Percentiles rank a stretch among this genome's conserved stretches.
Conservation (phyloP, 2,797 vertebrate species). For the Pagetopsis macropterus region DNA sequence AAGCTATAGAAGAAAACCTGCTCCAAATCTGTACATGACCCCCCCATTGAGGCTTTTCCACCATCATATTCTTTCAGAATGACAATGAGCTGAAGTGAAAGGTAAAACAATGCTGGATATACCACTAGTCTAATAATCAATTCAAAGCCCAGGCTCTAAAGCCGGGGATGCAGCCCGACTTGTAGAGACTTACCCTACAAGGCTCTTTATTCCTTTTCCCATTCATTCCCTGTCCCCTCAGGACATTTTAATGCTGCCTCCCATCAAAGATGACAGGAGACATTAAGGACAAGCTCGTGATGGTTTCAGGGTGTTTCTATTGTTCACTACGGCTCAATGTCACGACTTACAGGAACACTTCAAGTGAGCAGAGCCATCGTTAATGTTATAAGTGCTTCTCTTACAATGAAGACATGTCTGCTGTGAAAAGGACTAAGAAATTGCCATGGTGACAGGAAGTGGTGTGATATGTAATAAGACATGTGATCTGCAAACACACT, state of each 20-base stretch:
- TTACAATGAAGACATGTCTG: not conserved
- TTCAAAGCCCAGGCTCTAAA: too few species aligned
- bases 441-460: conserved; percentile 10
- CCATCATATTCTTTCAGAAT: too few species aligned
- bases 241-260: not conserved
- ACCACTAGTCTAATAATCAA: too few species aligned
- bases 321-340: too few species aligned
- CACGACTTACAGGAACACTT: conserved; percentile 14
- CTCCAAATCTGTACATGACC: too few species aligned
- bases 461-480: not conserved
- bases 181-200: not conserved
- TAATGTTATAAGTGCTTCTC: conserved; percentile 11
- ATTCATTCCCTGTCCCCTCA: not conserved
- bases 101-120: too few species aligned
- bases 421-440: conserved; percentile 16
- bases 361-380: not conserved
- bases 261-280: not conserved
- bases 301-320: not conserved
- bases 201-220: not conserved
- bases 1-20: too few species aligned
- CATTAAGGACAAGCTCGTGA: not conserved
- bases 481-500: conserved; percentile 5
- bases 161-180: not conserved
- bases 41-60: too few species aligned
- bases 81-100: too few species aligned